Base-by-base conservation (phyloP, 2,888 invertebrate species). In the Leucoma salicis region DNA sequence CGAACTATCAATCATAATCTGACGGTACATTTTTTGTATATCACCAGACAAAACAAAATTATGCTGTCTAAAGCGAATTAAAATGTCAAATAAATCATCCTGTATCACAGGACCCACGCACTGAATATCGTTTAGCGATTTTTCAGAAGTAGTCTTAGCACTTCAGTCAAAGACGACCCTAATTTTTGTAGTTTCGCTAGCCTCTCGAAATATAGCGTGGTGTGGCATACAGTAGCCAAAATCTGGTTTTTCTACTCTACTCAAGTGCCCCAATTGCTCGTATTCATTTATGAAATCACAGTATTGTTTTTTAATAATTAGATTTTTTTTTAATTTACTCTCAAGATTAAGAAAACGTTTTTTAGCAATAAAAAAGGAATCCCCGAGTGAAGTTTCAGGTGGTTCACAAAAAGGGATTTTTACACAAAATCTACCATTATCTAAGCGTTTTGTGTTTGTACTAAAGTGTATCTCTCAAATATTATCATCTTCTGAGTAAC, bases 1-100 rank as follows among this genome's bases (percentile, higher is more conserved):
- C 1, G 27, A 25, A 14, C 3, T 1, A 13, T 34, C 10, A 10
- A 34, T 14, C 10, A 21, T 3, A 7, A 34, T 13, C 10, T 34
- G 21, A 12, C 34, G 6, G 5, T 24, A 34, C 34, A 34, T 34
- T 34, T 34, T 34, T 21, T 21, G 2, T 14, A 34, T 34, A 12
- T 34, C 34, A 1, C 34, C 34, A 5, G 34, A 13, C 3, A 34
- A 0, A 10, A 13, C 34, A 14, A 13, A 34, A 6, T 4, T 25
- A 25, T 31, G 14, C 6, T 14, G 14, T 7, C 31, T 13, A 7
- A 31, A 31, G 1, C 31, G 14, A 2, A 31, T 5, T 8, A 31
- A 14, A 14, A 31, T 31, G 2, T 14, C 7, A 8, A 31, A 8
- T 14, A 31, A 25, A 25, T 25, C 25, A 25, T 25, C n/a, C n/a